Evolutionary conservation across 2,888 invertebrate species (phyloP), one percentile per base, ranked within the genome.

Genomic region (Euphydryas editha): DNA sequence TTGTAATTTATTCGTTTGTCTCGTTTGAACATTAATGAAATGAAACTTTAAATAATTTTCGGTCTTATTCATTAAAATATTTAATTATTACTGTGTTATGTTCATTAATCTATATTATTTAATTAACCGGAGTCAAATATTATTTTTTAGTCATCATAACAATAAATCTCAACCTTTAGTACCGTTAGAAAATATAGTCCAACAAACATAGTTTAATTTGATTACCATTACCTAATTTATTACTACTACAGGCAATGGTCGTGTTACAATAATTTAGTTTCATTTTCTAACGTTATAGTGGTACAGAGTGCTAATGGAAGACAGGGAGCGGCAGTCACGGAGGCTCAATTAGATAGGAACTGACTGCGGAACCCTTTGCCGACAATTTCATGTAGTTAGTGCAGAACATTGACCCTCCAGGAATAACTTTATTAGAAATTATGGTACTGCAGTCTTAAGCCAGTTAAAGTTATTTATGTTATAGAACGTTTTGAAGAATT

Each of bases 361-460:
- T 71, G 80, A 82, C 80, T 78, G 74, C 80, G 80, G 83, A 88
- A 86, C 85, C 88, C 88, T 88, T 88, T 86, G 77, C 80, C 76
- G 81, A 82, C 84, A 88, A 88, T 90, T 88, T 87, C 82, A 87
- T 81, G 82, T 85, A 86, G 88, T 88, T 89, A 88, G 81, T 78
- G 82, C 78, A 70, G 81, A 78, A 76, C 80, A 78, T 77, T 81
- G 84, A 83, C 81, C 80, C 66, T 58, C 58, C 54, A 51, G 10
- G 54, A 60, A 64, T 72, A 71, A 69, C 69, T 71, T 69, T 47
- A 71, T 72, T 72, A 66, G 55, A 51, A 70, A 54, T 62, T 55
- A 58, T 59, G 58, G 49, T 59, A 42, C 42, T 44, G 20, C 15
- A 49, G 47, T 47, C 62, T 63, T 63, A 49, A 63, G 39, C 47